Evolutionary conservation across 2,888 invertebrate genomes (phyloP), one percentile per base, ranked within the genome.

Genomic region (Megastigmus dorsalis): DNA sequence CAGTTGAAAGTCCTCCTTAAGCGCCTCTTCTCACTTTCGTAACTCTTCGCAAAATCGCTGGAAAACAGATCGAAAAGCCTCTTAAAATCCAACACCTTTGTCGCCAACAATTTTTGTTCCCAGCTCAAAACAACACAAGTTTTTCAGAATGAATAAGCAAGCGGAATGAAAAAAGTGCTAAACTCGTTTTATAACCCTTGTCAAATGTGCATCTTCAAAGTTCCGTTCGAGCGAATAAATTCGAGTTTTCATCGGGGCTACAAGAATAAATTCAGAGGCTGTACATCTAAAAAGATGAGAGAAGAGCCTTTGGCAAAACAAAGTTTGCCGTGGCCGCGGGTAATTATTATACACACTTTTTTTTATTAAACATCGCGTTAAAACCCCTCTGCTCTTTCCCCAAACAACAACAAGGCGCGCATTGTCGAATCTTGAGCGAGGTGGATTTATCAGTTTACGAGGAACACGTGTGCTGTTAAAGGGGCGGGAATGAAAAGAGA

Each of bases 351-450:
- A 52, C n/a, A n/a, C n/a, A n/a, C n/a, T 10, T 62, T 48, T 65
- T 13, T 59, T 48, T 33, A 30, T 28, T 23, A 36, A 57, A 13
- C 15, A 36, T n/a, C 33, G 36, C 30, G 3, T 9, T n/a, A n/a
- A 50, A 38, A 65, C 52, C 9, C 26, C 18, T 20, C n/a, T n/a
- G n/a, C n/a, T n/a, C n/a, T n/a, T n/a, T n/a, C 41, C 41, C 9
- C 28, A 30, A 48, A 63, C 38, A 33, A 38, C 26, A 57, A 62
- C 48, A 63, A 71, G 33, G 28, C 54, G 10, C 63, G 28, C 43
- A 45, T 70, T 63, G 54, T 70, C 38, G 38, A 57, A 48, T 71
- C 57, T 71, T 38, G 15, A 1, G 30, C 48, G 52, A 26, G 55
- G 20, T 43, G 20, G 36, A 50, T 62, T 54, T 54, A 36, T 62